Evolutionary conservation across 2,797 vertebrate genomes (phyloP), one percentile per base, ranked within the genome.

Genomic region (Rachycentron canadum): DNA sequence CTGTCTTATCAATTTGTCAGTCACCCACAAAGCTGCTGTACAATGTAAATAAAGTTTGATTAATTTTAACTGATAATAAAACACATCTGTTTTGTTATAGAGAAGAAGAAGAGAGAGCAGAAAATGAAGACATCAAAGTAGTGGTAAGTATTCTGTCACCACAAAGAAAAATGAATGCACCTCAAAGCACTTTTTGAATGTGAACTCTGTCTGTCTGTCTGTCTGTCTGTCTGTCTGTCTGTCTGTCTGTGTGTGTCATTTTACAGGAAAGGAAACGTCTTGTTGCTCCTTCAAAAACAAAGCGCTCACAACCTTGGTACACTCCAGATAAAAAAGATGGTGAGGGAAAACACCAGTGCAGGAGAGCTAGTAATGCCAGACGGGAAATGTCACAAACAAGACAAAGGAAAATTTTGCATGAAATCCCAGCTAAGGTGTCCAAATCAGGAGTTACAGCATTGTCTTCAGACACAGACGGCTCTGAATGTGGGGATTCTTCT

Each of bases 121-220:
- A 79, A 25, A 78, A 79, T 0, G 67, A 83, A 41, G 92, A 92
- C 75, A 83, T 95, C 69, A 92, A 72, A 91, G 81, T 92, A 50
- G 94, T 95, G 91, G 95, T 95, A 85, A 91, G 92, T 5, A 56
- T 30, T 26, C 19, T 28, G 32, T 67, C 32, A 2, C 59, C 14
- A 53, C 11, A 26, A 40, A 21, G 5, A 6, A 43, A 34, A 50
- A 47, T 21, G 43, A 21, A 12, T 26, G 16, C 2, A 59, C n/a
- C 2, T 55, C 1, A 14, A 13, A 26, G 11, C 5, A 32, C 10
- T 40, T 49, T 16, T 0, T 34, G 17, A 49, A 53, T 3, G 0
- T 61, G 16, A 64, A 6, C n/a, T 26, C 10, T 52, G 75, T 53
- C 9, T 66, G 4, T 36, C 21, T 62, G 2, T 86, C 26, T 82